Base-by-base conservation (phyloP, 2,888 invertebrate genomes). In the Euzophera pinguis region DNA sequence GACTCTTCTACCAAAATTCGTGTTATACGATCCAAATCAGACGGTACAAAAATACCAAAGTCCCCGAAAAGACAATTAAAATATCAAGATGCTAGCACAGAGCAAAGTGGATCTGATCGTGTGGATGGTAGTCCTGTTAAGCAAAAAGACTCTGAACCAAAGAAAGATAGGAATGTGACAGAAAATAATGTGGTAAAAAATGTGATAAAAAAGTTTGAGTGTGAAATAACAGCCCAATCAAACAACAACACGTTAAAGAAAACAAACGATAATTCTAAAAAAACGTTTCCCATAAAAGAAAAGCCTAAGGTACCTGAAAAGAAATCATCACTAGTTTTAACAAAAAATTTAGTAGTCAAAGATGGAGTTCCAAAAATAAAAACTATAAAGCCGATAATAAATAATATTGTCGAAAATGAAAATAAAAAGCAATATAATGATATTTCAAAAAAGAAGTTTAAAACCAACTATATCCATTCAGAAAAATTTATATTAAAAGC, bases 231-330 rank as follows among this genome's bases (percentile, higher is more conserved):
- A 59, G 84, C 84, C 37, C 85, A 85, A 62, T 71, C 79, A 4
- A 78, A 71, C 62, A 65, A 63, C 10, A 74, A 69, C 56, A 77
- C 81, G 54, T 63, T 85, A 61, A 91, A 88, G 61, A 87, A 72
- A 71, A 81, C 86, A 63, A 78, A 84, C 54, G 88, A 76, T 55
- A 74, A 70, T 68, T 61, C 58, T 34, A 76, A 75, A 70, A 78
- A 65, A 74, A 72, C 71, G 71, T 67, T 65, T 41, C 67, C 69
- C 49, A 35, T 70, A 53, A 88, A 81, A 79, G 87, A 89, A 73
- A 92, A 92, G 84, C 92, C 92, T 42, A 91, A 91, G 86, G 87
- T 92, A 82, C 92, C 92, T 80, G 92, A 91, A 79, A 92, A 92
- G 69, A 92, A 91, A 77, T 85, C 91, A 61, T 83, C 88, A 62